phyloP scores from a whole-genome alignment of 2,888 invertebrate species.

The Coleophora flavipennella region DNA sequence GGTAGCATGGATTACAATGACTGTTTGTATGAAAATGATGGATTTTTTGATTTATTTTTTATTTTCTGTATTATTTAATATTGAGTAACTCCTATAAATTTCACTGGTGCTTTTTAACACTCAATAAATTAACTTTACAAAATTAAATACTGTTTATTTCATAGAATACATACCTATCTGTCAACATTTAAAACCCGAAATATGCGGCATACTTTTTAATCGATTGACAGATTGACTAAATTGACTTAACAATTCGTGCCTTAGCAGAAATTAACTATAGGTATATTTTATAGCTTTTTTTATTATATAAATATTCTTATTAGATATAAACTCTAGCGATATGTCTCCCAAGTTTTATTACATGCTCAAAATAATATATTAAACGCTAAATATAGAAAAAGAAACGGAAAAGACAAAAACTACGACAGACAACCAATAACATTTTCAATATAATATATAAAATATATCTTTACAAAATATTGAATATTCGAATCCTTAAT shows the following conservation, averaged over 20 bases:
- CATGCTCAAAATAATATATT: constrained; percentile 41
- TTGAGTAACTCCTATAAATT: background rate
- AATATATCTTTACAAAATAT: constrained; percentile 68
- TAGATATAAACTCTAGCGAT: constrained; percentile 64
- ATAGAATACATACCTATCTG: too few relatives aligned
- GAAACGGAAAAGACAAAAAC: constrained; percentile 18
- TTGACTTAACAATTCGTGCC: constrained; percentile 52
- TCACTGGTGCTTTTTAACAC: background rate
- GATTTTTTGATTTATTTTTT: background rate
- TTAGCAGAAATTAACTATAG: constrained; percentile 34
- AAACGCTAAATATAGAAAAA: constrained; percentile 42
- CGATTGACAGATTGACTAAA: constrained; percentile 61
- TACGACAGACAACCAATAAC: constrained; percentile 42
- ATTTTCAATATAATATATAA: constrained; percentile 37
- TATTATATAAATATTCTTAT: constrained; percentile 52
- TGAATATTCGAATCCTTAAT: constrained; percentile 30
- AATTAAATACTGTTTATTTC: too few relatives aligned
- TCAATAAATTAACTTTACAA: too few relatives aligned
- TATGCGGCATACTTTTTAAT: constrained; percentile 8
- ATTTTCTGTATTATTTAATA: background rate
- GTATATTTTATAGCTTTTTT: constrained; percentile 5
- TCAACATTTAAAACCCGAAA: constrained; percentile 18
- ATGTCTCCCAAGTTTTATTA: constrained; percentile 66
- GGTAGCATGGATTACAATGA: too few relatives aligned
- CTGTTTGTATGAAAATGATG: background rate